Percentiles rank a stretch among this genome's conserved stretches.
Evolutionary conservation across 2,113 vertebrate genomes (phyloP).

Genomic region (Noctilio leporinus): DNA sequence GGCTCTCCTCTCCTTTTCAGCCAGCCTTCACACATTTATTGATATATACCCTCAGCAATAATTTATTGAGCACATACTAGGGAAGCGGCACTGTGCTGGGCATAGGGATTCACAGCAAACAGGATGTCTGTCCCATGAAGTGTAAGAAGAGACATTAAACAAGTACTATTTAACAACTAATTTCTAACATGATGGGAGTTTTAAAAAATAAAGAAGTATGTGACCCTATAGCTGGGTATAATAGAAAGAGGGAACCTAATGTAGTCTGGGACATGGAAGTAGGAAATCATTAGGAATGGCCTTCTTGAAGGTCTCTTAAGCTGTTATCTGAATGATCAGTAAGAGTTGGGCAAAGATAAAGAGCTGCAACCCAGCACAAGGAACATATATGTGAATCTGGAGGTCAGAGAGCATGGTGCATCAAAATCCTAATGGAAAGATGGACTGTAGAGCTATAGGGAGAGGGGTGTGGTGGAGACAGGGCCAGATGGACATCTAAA

Average conservation of each 20-base stretch:
- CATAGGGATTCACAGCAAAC: not conserved
- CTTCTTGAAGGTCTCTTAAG: not conserved
- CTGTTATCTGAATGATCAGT: not conserved
- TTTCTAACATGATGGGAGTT: not conserved
- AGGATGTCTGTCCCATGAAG: not conserved
- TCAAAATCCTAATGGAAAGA: not conserved
- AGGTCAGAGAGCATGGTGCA: not conserved
- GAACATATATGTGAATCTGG: not conserved
- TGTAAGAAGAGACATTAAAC: not conserved
- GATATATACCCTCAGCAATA: no score
- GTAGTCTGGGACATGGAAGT: not conserved
- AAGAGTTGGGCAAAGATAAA: not conserved
- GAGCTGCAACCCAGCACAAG: not conserved
- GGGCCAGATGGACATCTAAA: not conserved
- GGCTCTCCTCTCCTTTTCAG: no score
- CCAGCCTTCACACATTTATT: not conserved
- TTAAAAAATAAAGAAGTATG: not conserved
- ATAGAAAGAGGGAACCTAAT: not conserved
- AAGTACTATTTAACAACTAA: not conserved
- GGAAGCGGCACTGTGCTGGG: not conserved
- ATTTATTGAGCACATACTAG: not conserved
- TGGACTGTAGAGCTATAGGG: not conserved
- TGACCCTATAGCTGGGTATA: not conserved
- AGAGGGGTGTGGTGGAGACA: rapidly evolving
- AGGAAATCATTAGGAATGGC: not conserved